Percentiles rank a stretch among this genome's conserved stretches.
These are phyloP conservation scores for Anolis apletophallus DNA, from an alignment of 2,797 vertebrate species.

Conservation along the genomic window DNA sequence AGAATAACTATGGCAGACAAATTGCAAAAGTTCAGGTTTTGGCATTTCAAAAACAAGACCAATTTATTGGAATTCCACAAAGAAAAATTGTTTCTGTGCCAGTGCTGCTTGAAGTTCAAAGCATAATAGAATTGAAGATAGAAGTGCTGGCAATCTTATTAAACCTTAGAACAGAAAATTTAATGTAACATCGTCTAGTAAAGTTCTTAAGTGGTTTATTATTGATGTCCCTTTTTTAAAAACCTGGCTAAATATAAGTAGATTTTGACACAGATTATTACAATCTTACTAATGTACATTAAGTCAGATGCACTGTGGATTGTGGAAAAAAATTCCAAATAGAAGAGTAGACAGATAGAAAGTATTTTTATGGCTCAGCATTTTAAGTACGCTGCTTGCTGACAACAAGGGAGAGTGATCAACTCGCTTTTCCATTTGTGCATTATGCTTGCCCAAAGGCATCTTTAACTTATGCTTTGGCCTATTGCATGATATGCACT, in stretches of 20 bases:
- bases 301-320: neutral
- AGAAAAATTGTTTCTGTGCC: slow-evolving; percentile 9
- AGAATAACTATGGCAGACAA: neutral
- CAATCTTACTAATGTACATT: neutral
- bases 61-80: slow-evolving; percentile 25
- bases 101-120: neutral
- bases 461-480: slow-evolving; percentile 34
- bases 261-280: neutral
- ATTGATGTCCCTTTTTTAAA: neutral
- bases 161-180: slow-evolving; percentile 17
- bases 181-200: slow-evolving; percentile 36
- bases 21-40: slow-evolving; percentile 23
- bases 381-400: neutral
- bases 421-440: neutral
- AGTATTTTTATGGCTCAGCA: neutral
- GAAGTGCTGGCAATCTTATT: slow-evolving; percentile 24
- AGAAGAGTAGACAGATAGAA: slow-evolving; percentile 16
- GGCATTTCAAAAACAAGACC: neutral
- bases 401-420: neutral
- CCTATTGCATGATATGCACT: slow-evolving; percentile 25
- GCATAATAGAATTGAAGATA: neutral
- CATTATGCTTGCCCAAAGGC: slow-evolving; percentile 7
- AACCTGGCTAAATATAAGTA: neutral
- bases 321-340: slow-evolving; percentile 27
- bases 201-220: neutral